A percentile compares a stretch with the other conserved stretches of the same genome.
Conservation (phyloP, 53 echinoderm and acorn worm species). For the Apostichopus leukothele region DNA sequence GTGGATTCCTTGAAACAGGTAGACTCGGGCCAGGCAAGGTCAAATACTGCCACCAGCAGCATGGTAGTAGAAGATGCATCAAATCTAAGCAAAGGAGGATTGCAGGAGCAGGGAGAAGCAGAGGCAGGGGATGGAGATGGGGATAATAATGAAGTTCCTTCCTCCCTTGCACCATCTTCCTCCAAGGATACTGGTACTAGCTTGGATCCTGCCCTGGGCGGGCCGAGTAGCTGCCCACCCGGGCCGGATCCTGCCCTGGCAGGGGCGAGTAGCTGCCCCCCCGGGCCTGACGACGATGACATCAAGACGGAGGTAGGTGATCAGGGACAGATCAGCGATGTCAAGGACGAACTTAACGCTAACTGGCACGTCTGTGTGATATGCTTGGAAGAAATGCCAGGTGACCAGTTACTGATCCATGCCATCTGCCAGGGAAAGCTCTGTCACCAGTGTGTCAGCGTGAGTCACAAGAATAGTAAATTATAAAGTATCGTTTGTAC, state of each 20-base stretch:
- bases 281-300: not conserved
- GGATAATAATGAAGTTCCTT: not conserved
- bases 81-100: not conserved
- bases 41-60: not conserved
- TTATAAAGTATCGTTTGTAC: not conserved
- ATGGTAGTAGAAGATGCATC: not conserved
- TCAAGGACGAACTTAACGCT: conserved; percentile 1
- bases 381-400: conserved; percentile 92
- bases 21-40: not conserved
- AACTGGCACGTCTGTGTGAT: conserved; percentile 93
- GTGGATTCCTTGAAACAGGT: conserved; percentile 10
- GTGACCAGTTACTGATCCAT: conserved; percentile 85
- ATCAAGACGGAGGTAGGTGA: conserved; percentile 36
- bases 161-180: not conserved
- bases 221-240: not conserved
- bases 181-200: not conserved
- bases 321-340: conserved; percentile 10
- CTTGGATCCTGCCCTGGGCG: not conserved
- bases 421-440: conserved; percentile 76
- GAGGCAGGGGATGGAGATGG: not conserved
- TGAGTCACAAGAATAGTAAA: conserved; percentile 21
- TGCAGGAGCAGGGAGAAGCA: not conserved
- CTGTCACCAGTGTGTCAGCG: conserved; percentile 91
- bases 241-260: not conserved
- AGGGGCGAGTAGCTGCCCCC: not conserved